phyloP scores from a whole-genome alignment of 2,888 invertebrate species.

The Atherix ibis region DNA sequence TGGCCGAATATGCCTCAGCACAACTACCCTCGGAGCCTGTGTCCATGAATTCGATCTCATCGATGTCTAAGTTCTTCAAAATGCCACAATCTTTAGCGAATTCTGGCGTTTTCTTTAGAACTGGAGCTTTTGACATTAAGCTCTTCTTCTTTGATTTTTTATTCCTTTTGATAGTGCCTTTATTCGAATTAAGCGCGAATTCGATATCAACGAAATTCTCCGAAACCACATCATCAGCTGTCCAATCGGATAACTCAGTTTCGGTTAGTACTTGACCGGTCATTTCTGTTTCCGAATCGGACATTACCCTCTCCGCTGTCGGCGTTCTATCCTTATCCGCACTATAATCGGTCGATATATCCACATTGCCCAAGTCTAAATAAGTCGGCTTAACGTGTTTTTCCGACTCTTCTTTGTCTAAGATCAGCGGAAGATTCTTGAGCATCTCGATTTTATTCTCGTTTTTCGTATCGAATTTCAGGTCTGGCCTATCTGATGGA shows the following conservation, averaged over 20 bases:
- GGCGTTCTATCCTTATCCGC: conserved; percentile 30
- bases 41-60: conserved; percentile 75
- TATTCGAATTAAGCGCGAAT: conserved; percentile 40
- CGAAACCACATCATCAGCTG: conserved; percentile 60
- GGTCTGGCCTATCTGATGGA: conserved; percentile 18
- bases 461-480: conserved; percentile 30
- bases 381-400: conserved; percentile 24
- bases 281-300: conserved; percentile 54
- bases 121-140: conserved; percentile 22
- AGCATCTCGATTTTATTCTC: conserved; percentile 32
- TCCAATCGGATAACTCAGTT: conserved; percentile 83
- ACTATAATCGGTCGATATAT: conserved; percentile 9
- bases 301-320: conserved; percentile 31
- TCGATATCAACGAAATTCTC: conserved; percentile 57
- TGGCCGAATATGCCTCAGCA: conserved; percentile 42
- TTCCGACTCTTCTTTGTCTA: conserved; percentile 20
- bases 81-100: conserved; percentile 27
- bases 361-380: conserved; percentile 16
- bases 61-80: conserved; percentile 40
- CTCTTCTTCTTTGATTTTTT: conserved; percentile 28
- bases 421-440: conserved; percentile 28
- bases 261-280: conserved; percentile 63
- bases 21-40: conserved; percentile 69
- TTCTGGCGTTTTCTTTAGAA: conserved; percentile 13
- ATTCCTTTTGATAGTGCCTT: conserved; percentile 28